Base-by-base conservation (phyloP, 1,140 invertebrate species). In the Drosophila pseudoananassae region DNA sequence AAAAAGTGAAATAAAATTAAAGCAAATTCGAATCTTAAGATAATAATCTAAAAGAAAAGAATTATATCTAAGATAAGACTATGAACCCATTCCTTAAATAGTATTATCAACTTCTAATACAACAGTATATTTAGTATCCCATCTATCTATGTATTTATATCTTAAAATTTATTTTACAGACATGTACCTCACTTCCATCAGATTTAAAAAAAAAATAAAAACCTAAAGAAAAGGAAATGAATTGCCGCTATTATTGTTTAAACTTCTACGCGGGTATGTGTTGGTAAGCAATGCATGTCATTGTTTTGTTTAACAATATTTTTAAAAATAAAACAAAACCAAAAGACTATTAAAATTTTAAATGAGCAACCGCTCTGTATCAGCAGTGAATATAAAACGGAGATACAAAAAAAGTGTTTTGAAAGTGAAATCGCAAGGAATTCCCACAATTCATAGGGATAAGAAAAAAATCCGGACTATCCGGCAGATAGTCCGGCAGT, bases 251-350 rank as follows among this genome's bases (percentile, higher is more conserved):
- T 47, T 43, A 43, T 43, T 43, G 40, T 49, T 17, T 38, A 31
- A 51, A 8, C 38, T 43, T 56, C 9, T 29, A 20, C 20, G 23
- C 31, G n/a, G 53, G n/a, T 36, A 53, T 36, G 57, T 76, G 51
- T 60, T 27, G 27, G 46, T 61, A 17, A 29, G 46, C 46, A 72
- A 33, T 77, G 54, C 76, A 68, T 78, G 54, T 79, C 69, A 79
- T 59, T 79, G 70, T 55, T 75, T 53, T 69, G 27, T 23, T 49
- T 49, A 64, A 47, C 49, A 47, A 36, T 12, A 36, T 36, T 23
- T 53, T 40, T 52, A 17, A 45, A 69, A 54, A 53, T 25, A 60
- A 51, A 61, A 25, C 8, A 45, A 60, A 43, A 43, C 38, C 50
- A 38, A 40, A 40, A 36, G 23, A 12, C 9, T n/a, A 43, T 43